A percentile compares a stretch with the other conserved stretches of the same genome.
Evolutionary conservation across 2,797 vertebrate species (phyloP).

Genomic region (Microctenopoma stevenorrisi): DNA sequence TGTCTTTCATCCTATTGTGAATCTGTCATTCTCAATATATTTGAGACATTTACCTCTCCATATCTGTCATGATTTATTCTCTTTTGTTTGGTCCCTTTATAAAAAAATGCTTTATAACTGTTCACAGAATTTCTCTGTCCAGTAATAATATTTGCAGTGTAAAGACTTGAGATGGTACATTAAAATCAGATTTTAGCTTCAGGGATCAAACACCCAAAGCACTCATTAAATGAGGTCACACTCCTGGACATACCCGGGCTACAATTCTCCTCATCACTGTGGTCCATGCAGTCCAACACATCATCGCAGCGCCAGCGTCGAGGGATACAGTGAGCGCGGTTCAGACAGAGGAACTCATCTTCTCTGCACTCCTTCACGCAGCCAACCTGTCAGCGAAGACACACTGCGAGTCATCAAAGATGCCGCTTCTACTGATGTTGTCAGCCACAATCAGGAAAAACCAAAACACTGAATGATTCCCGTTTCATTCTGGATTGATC

Average conservation of each 20-base stretch:
- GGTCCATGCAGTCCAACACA: slow-evolving; percentile 94
- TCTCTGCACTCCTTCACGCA: slow-evolving; percentile 96
- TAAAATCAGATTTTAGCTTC: neutral
- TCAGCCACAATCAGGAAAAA: slow-evolving; percentile 31
- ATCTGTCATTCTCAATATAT: neutral
- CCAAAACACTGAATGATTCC: neutral
- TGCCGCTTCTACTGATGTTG: slow-evolving; percentile 2
- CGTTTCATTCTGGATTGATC: neutral
- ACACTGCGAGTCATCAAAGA: neutral
- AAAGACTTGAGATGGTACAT: neutral
- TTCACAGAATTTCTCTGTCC: neutral
- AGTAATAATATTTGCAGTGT: neutral
- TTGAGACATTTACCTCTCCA: neutral
- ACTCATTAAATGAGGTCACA: neutral
- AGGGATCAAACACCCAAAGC: neutral
- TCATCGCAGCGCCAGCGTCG: slow-evolving; percentile 95
- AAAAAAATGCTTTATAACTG: neutral
- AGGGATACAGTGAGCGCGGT: slow-evolving; percentile 96
- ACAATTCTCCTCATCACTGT: slow-evolving; percentile 95
- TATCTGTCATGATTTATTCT: neutral
- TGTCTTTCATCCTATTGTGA: slow-evolving; percentile 4
- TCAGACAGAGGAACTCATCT: slow-evolving; percentile 93
- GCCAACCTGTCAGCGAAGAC: slow-evolving; percentile 83
- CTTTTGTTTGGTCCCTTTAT: neutral
- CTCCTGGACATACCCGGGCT: slow-evolving; percentile 82